Evolutionary conservation across 1,140 invertebrate species (phyloP).

Genomic region (Papilio polyxenes): DNA sequence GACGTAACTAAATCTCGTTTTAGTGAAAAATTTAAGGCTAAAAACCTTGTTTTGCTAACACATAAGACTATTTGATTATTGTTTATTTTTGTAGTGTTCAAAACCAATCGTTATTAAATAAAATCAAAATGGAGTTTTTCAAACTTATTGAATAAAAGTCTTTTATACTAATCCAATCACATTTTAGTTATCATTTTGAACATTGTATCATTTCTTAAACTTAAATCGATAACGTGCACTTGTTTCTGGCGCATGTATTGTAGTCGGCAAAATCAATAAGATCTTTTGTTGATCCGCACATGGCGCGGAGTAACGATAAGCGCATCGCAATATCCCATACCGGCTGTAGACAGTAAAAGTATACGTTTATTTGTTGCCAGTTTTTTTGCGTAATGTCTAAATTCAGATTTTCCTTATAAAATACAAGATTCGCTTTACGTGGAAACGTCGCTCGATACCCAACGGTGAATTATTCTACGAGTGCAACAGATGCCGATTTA

Average conservation of each 20-base stretch:
- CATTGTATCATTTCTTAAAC: background rate
- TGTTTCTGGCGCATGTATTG: constrained; percentile 44
- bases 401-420: constrained; percentile 62
- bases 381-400: constrained; percentile 65
- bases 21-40: too few species aligned
- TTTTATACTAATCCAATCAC: too few species aligned
- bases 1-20: too few species aligned
- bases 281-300: constrained; percentile 75
- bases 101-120: too few species aligned
- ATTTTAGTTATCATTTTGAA: too few species aligned
- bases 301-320: constrained; percentile 65
- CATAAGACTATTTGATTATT: too few species aligned
- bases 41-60: too few species aligned
- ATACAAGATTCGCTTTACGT: constrained; percentile 33
- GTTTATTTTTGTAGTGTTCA: too few species aligned
- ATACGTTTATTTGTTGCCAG: constrained; percentile 62
- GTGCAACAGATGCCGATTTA: constrained; percentile 2
- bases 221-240: constrained; percentile 44
- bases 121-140: too few species aligned
- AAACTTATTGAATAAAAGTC: too few species aligned
- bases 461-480: constrained; percentile 27
- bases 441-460: constrained; percentile 39
- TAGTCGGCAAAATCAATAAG: constrained; percentile 72
- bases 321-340: constrained; percentile 61
- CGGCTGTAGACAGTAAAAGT: constrained; percentile 66